These are phyloP conservation scores for Bunonema sp. DNA, from an alignment of 2,888 invertebrate genomes.

Conservation along the genomic window DNA sequence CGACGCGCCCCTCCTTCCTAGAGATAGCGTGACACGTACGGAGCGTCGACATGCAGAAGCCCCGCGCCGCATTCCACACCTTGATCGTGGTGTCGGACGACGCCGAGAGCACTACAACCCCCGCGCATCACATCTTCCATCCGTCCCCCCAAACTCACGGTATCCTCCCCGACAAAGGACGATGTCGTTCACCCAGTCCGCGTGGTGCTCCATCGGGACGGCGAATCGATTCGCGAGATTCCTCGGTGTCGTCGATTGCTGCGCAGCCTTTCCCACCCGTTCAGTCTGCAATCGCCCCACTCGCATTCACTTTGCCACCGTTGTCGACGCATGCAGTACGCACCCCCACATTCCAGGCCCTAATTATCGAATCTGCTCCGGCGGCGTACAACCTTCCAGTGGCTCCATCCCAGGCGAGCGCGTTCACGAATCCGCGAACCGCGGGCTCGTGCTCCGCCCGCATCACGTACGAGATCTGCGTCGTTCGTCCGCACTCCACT, in stretches of 20 bases:
- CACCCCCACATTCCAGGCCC: slow-evolving; percentile 64
- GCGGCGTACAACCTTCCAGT: slow-evolving; percentile 81
- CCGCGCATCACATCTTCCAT: not conserved
- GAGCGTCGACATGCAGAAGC: slow-evolving; percentile 94
- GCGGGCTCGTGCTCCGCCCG: slow-evolving; percentile 73
- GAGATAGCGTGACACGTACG: slow-evolving; percentile 62
- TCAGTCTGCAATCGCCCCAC: not conserved
- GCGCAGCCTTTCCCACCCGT: too few species aligned
- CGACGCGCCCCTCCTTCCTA: too few species aligned
- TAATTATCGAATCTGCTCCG: slow-evolving; percentile 85
- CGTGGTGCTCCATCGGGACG: slow-evolving; percentile 79
- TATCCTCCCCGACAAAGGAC: slow-evolving; percentile 91
- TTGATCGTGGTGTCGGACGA: slow-evolving; percentile 98
- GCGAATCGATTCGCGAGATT: slow-evolving; percentile 7
- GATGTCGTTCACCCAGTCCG: slow-evolving; percentile 99
- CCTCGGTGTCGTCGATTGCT: too few species aligned
- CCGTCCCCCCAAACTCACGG: slow-evolving; percentile 50
- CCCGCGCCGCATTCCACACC: slow-evolving; percentile 98
- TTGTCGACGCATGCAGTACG: too few species aligned
- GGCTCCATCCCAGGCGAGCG: slow-evolving; percentile 75
- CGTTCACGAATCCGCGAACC: slow-evolving; percentile 87
- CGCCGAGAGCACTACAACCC: slow-evolving; percentile 74
- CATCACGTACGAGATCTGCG: slow-evolving; percentile 86
- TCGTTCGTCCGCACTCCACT: too few species aligned
- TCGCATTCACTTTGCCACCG: not conserved